Evolutionary conservation across 2,113 vertebrate genomes (phyloP).

Genomic region (Chaetodon trifascialis): DNA sequence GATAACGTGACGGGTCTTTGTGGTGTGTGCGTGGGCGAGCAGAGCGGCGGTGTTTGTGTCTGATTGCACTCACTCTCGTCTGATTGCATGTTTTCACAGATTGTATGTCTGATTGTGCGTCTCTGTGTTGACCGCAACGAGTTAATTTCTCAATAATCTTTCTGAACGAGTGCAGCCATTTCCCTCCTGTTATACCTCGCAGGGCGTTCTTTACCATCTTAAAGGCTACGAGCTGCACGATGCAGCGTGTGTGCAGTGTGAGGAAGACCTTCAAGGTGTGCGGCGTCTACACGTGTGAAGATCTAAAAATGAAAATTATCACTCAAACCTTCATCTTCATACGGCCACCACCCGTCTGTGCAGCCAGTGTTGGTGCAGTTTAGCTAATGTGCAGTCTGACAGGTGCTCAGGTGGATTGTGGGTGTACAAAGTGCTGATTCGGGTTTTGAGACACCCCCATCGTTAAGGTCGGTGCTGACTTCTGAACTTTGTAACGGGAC

Average conservation of each 20-base stretch:
- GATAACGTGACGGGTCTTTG: slow-evolving; percentile 37
- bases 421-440: too few species aligned
- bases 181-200: background rate
- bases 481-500: too few species aligned
- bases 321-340: background rate
- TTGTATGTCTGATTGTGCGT: slow-evolving; percentile 25
- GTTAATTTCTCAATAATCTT: slow-evolving; percentile 35
- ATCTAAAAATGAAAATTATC: too few species aligned
- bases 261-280: too few species aligned
- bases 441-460: too few species aligned
- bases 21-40: background rate
- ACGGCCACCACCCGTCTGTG: too few species aligned
- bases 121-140: background rate
- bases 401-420: too few species aligned
- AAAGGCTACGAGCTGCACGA: background rate
- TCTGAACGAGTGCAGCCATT: background rate
- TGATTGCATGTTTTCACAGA: slow-evolving; percentile 53
- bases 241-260: too few species aligned
- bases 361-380: too few species aligned
- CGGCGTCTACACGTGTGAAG: background rate
- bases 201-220: background rate
- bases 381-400: too few species aligned
- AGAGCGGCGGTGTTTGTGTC: slow-evolving; percentile 18
- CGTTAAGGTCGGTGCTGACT: too few species aligned
- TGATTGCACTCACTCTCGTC: slow-evolving; percentile 36